Evolutionary conservation across 2,888 invertebrate species (phyloP).

Genomic region (Meganola albula): DNA sequence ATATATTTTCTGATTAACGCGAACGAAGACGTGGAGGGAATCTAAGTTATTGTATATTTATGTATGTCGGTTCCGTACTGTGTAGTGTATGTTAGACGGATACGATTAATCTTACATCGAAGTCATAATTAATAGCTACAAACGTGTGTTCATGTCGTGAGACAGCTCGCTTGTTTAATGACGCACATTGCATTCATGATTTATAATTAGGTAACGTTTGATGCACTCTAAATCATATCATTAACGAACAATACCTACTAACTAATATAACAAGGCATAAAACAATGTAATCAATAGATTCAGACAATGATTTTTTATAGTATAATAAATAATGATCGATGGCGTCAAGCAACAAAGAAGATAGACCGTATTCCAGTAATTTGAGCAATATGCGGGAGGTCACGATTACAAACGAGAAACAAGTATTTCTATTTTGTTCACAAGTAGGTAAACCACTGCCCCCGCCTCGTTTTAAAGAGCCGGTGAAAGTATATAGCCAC

Average conservation of each 20-base stretch:
- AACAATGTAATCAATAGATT: too few species aligned
- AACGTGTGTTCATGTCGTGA: slow-evolving; percentile 28
- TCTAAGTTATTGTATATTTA: too few species aligned
- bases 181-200: slow-evolving; percentile 26
- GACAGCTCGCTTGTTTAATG: slow-evolving; percentile 36
- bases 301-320: too few species aligned
- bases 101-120: slow-evolving; percentile 56
- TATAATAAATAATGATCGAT: slow-evolving; percentile 39
- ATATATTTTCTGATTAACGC: too few species aligned
- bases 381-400: too few species aligned
- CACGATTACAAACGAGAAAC: too few species aligned
- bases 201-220: slow-evolving; percentile 23
- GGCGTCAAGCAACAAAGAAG: slow-evolving; percentile 45
- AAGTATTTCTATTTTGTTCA: slow-evolving; percentile 45
- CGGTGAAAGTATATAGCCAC: slow-evolving; percentile 65
- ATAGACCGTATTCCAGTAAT: too few species aligned
- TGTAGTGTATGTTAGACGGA: slow-evolving; percentile 50
- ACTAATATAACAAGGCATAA: too few species aligned
- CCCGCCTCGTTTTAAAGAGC: too few species aligned
- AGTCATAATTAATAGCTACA: slow-evolving; percentile 47
- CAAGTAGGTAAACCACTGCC: slow-evolving; percentile 64
- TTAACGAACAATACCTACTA: too few species aligned
- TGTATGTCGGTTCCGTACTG: too few species aligned
- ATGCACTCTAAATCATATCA: slow-evolving; percentile 7
- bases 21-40: too few species aligned